phyloP scores from a whole-genome alignment of 53 echinoderm and acorn worm species.

The Hippasteria phrygiana region DNA sequence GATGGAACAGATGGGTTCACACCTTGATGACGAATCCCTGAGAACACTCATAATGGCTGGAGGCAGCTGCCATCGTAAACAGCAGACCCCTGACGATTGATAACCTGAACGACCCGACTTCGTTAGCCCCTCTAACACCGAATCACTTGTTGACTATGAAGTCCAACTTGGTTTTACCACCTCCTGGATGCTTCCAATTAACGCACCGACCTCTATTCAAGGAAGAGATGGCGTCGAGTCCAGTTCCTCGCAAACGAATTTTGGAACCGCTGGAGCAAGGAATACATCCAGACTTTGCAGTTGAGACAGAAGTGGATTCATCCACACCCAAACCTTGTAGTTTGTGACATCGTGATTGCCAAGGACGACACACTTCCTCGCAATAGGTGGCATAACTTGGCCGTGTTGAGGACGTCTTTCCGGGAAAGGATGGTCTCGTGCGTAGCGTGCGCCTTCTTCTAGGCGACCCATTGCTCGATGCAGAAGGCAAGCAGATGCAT shows the following conservation, averaged over 20 bases:
- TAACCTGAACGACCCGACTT: constrained; percentile 41
- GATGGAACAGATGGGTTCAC: constrained; percentile 57
- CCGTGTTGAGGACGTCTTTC: constrained; percentile 37
- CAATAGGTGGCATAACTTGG: constrained; percentile 50
- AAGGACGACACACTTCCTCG: constrained; percentile 52
- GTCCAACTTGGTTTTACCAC: constrained; percentile 52
- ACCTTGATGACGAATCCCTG: constrained; percentile 75
- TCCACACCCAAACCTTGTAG: constrained; percentile 6
- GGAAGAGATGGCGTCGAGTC: constrained; percentile 61
- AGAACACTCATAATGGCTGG: constrained; percentile 70
- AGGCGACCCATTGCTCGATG: constrained; percentile 4
- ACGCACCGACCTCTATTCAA: constrained; percentile 25
- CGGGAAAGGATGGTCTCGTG: constrained; percentile 50
- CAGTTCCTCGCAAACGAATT: constrained; percentile 31
- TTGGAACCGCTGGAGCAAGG: constrained; percentile 52
- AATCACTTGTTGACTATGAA: constrained; percentile 66
- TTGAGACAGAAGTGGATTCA: constrained; percentile 49
- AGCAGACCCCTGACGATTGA: constrained; percentile 66
- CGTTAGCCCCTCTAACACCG: constrained; percentile 62
- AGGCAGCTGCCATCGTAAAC: constrained; percentile 77
- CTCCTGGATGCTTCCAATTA: constrained; percentile 67
- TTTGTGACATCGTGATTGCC: constrained; percentile 50
- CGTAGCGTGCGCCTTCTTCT: constrained; percentile 2
- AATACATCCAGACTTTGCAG: constrained; percentile 50
- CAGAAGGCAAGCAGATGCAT: constrained; percentile 24